A percentile compares a stretch with the other conserved stretches of the same genome.
phyloP scores from a whole-genome alignment of 2,113 vertebrate genomes.

The Chrysemys picta region DNA sequence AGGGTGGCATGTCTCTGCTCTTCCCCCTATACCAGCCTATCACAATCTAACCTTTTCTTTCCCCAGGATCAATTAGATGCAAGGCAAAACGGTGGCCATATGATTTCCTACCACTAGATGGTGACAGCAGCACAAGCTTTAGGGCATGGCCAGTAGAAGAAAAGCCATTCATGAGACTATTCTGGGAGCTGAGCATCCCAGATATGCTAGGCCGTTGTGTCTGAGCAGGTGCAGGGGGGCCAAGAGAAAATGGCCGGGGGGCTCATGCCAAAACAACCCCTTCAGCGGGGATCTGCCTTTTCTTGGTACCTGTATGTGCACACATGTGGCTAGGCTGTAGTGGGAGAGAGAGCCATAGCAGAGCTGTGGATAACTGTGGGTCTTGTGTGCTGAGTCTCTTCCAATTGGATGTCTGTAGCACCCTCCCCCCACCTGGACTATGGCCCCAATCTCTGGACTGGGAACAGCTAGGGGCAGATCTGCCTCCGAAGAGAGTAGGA shows the following conservation, averaged over 20 bases:
- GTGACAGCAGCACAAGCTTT: background rate
- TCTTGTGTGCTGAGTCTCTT: background rate
- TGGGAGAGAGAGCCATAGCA: background rate
- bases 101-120: background rate
- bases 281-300: background rate
- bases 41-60: background rate
- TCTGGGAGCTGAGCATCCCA: background rate
- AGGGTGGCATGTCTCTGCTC: background rate
- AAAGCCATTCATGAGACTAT: background rate
- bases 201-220: background rate
- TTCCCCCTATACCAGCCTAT: background rate
- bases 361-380: background rate
- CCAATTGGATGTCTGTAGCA: background rate
- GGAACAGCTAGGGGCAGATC: background rate
- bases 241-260: background rate
- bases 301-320: background rate
- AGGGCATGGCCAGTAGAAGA: fast-evolving
- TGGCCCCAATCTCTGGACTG: background rate
- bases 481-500: background rate
- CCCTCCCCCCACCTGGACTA: background rate
- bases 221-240: background rate
- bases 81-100: background rate
- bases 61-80: background rate
- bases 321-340: background rate
- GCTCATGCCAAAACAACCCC: too few relatives aligned